Conservation (phyloP, 2,797 vertebrate genomes). For the Sciurus vulgaris region DNA sequence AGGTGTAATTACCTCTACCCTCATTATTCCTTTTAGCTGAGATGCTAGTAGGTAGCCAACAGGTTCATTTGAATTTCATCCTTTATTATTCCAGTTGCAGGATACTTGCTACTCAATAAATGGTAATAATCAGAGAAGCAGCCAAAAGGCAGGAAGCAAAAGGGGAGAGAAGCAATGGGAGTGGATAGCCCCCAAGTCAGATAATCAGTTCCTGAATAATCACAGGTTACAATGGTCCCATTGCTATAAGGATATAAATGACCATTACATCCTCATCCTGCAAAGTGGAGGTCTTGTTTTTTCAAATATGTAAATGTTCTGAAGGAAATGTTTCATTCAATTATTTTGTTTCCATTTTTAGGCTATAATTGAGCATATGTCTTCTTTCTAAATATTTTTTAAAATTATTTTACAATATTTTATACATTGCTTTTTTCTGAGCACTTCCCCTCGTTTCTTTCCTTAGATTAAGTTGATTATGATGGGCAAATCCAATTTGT, state of each 20-base stretch:
- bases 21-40: constrained; percentile 4
- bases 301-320: not conserved
- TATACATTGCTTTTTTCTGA: constrained; percentile 17
- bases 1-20: not conserved
- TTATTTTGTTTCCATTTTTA: constrained; percentile 43
- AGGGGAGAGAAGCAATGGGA: not conserved
- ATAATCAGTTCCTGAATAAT: not conserved
- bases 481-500: constrained; percentile 26
- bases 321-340: not conserved
- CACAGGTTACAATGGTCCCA: not conserved
- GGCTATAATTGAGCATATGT: not conserved
- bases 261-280: not conserved
- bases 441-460: not conserved
- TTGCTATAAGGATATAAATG: not conserved
- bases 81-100: constrained; percentile 59
- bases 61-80: constrained; percentile 31
- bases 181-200: not conserved
- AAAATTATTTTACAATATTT: not conserved
- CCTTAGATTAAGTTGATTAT: constrained; percentile 54
- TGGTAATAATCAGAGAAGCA: not conserved
- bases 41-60: not conserved
- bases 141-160: constrained; percentile 1
- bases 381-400: constrained; percentile 38
- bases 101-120: constrained; percentile 14
- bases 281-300: not conserved